A percentile compares a stretch with the other conserved stretches of the same genome.
Evolutionary conservation across 2,797 vertebrate genomes (phyloP).

Genomic region (Characodon lateralis): DNA sequence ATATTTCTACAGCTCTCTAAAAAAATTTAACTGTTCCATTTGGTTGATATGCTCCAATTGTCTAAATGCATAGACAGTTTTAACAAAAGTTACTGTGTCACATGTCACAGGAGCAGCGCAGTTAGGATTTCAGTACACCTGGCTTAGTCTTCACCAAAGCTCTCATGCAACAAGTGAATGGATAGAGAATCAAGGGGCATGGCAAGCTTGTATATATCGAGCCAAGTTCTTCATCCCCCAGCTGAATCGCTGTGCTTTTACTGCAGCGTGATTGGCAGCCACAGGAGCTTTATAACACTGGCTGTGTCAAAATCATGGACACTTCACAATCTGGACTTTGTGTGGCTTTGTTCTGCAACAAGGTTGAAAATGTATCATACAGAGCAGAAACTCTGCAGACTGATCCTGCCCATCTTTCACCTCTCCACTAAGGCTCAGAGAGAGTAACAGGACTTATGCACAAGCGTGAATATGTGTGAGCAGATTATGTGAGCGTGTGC

Average conservation of each 20-base stretch:
- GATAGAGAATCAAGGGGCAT: conserved; percentile 13
- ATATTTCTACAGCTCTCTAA: too few relatives aligned
- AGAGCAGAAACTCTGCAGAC: conserved; percentile 32
- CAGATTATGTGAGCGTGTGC: conserved; percentile 25
- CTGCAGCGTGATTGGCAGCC: conserved; percentile 64
- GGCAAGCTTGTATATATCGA: conserved; percentile 29
- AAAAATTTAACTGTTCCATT: not conserved
- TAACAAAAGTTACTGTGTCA: conserved; percentile 1
- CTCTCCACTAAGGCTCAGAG: conserved; percentile 37
- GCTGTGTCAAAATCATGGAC: conserved; percentile 60
- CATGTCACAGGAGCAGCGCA: not conserved
- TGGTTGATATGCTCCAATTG: not conserved
- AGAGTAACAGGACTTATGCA: conserved; percentile 35
- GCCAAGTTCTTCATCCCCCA: conserved; percentile 54
- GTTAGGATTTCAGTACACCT: conserved; percentile 33
- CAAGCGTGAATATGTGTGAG: conserved; percentile 29
- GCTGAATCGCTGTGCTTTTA: conserved; percentile 48
- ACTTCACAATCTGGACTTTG: conserved; percentile 60
- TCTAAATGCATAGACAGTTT: not conserved
- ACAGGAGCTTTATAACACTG: conserved; percentile 47
- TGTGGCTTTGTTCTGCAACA: conserved; percentile 58
- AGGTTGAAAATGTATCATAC: conserved; percentile 39
- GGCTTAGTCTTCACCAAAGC: conserved; percentile 13
- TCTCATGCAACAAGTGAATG: conserved; percentile 42
- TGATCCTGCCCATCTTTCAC: conserved; percentile 49